Evolutionary conservation across 2,888 invertebrate species (phyloP), one percentile per base, ranked within the genome.

Genomic region (Drosophila fulvimacula): DNA sequence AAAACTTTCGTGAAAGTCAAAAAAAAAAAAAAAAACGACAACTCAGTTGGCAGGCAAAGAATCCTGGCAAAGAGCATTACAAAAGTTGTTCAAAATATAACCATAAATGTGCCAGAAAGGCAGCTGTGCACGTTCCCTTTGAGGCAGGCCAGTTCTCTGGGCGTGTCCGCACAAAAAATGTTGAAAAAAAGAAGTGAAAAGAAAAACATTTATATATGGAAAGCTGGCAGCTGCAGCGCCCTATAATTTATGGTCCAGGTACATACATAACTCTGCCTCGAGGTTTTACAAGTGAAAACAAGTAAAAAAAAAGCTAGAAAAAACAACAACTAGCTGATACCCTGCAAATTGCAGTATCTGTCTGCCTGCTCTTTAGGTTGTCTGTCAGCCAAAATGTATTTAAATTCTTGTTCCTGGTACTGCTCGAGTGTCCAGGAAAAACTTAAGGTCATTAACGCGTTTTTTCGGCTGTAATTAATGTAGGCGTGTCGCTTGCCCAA

Each of bases 231-330:
- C 73, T 76, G 69, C 78, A 56, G n/a, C 49, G 65, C 55, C 76
- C 56, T 70, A 79, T 82, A 79, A 87, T 81, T 88, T 82, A 84
- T 76, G 65, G 76, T 56, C 41, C 60, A 75, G 76, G 76, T 61
- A 63, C 30, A 57, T 34, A 24, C 58, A 51, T 48, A 64, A 60
- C 46, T 49, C 52, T 42, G 67, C 56, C 60, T 65, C 46, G 38
- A 75, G 67, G 59, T 51, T 62, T 64, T 36, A 44, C 55, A 63
- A 11, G 10, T 11, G 10, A 41, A 39, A 66, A 72, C 39, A 52
- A n/a, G 19, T 19, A 30, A 48, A 27, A 39, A 73, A 53, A 19
- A 41, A n/a, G 2, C 3, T 24, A 24, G 24, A 3, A 1, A 0
- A 6, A 10, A 21, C 5, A 15, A n/a, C 2, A 24, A 65, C 52